A percentile compares a stretch with the other conserved stretches of the same genome.
Evolutionary conservation across 2,797 vertebrate genomes (phyloP).

Genomic region (Salarias fasciatus): DNA sequence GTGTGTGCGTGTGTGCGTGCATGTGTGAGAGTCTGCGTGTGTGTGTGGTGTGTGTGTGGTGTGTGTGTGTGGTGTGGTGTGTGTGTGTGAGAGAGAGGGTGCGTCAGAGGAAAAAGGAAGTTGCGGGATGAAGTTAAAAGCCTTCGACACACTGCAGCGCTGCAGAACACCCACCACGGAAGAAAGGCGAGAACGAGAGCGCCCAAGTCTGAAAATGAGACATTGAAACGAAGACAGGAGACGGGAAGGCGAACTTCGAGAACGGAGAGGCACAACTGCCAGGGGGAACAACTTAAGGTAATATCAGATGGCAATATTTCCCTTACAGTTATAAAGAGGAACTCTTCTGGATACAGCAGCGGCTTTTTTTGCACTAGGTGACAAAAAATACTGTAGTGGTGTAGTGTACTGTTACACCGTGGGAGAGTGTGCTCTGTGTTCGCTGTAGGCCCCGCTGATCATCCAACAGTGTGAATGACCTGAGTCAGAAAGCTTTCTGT

Average conservation of each 20-base stretch:
- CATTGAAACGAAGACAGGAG: constrained; percentile 41
- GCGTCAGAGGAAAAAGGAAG: constrained; percentile 85
- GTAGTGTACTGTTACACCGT: background rate
- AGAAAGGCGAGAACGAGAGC: constrained; percentile 60
- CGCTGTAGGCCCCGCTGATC: background rate
- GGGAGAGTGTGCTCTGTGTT: background rate
- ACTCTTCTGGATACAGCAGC: background rate
- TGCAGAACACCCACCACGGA: constrained; percentile 83
- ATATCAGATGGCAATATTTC: constrained; percentile 15
- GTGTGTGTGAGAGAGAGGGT: constrained; percentile 43
- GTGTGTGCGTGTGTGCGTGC: constrained; percentile 48
- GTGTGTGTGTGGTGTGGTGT: constrained; percentile 13
- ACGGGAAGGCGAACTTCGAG: constrained; percentile 33
- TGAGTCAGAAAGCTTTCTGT: no score
- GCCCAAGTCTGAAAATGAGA: constrained; percentile 48
- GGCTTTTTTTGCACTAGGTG: background rate
- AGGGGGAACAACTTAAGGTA: constrained; percentile 49
- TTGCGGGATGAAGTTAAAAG: constrained; percentile 81
- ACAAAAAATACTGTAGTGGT: no score
- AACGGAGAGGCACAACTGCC: constrained; percentile 21
- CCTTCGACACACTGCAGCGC: constrained; percentile 71
- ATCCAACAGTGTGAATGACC: background rate
- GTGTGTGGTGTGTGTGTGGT: constrained; percentile 45
- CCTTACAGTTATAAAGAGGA: background rate
- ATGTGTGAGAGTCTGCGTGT: constrained; percentile 43